These are phyloP conservation scores for Pollenia amentaria DNA, from an alignment of 2,888 invertebrate species.

Conservation along the genomic window DNA sequence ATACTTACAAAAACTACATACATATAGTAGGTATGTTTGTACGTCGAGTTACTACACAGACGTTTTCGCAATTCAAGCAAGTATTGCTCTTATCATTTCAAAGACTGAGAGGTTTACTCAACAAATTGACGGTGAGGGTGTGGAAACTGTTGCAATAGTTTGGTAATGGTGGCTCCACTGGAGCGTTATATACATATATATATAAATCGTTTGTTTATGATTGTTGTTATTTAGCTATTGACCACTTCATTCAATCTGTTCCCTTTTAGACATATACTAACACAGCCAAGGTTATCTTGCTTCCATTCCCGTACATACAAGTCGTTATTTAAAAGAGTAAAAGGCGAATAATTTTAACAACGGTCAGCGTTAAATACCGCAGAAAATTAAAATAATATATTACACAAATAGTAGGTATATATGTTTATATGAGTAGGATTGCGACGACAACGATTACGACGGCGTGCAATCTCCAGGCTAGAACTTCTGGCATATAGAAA, in stretches of 20 bases:
- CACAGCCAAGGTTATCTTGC: constrained; percentile 74
- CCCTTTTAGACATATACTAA: constrained; percentile 42
- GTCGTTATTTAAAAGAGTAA: constrained; percentile 26
- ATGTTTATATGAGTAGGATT: background rate
- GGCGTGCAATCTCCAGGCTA: background rate
- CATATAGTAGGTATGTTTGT: background rate
- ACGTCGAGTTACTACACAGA: constrained; percentile 37
- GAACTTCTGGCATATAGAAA: background rate
- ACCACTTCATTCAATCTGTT: constrained; percentile 15
- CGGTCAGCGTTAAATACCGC: constrained; percentile 19
- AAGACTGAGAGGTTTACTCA: constrained; percentile 45
- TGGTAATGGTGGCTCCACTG: background rate
- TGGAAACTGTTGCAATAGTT: constrained; percentile 22
- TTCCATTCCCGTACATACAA: constrained; percentile 56
- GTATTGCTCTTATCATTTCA: constrained; percentile 55
- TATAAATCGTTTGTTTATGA: background rate
- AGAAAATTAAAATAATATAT: constrained; percentile 39
- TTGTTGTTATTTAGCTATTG: constrained; percentile 39
- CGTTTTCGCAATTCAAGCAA: constrained; percentile 58
- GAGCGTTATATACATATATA: no score
- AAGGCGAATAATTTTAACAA: constrained; percentile 59
- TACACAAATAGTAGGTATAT: constrained; percentile 13
- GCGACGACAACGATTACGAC: background rate
- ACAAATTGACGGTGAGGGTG: constrained; percentile 27
- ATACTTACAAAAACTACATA: constrained; percentile 57